Percentiles rank a stretch among this genome's conserved stretches.
These are phyloP conservation scores for Gallinago solitaria DNA, from an alignment of 2,797 vertebrate genomes.

Conservation along the genomic window DNA sequence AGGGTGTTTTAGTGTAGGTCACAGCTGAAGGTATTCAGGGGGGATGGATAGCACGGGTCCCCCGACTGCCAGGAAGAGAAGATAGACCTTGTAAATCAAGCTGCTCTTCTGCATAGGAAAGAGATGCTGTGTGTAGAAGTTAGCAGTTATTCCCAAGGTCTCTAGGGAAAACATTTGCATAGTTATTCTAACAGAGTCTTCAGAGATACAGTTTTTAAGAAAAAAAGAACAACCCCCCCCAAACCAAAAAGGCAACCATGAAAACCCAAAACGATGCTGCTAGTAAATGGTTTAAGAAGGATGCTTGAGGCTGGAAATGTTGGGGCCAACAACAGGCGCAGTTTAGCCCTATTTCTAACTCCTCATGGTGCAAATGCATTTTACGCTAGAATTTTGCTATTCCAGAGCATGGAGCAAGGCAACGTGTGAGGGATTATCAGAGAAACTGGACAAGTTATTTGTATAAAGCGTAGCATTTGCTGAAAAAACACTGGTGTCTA, in stretches of 20 bases:
- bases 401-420: not conserved
- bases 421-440: not conserved
- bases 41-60: not conserved
- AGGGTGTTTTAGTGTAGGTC: not conserved
- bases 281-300: not conserved
- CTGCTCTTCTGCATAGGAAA: not conserved
- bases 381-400: not conserved
- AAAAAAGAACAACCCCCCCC: fast-evolving
- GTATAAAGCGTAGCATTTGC: not conserved
- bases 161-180: not conserved
- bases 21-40: not conserved
- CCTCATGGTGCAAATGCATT: not conserved
- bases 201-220: not conserved
- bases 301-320: not conserved
- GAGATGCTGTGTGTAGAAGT: not conserved
- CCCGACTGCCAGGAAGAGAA: not conserved
- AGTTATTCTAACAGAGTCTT: not conserved
- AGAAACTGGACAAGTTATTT: not conserved
- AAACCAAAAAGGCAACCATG: not conserved
- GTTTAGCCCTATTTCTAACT: not conserved
- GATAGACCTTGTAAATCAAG: not conserved
- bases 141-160: not conserved
- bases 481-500: not conserved
- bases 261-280: not conserved
- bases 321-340: fast-evolving